A percentile compares a stretch with the other conserved stretches of the same genome.
These are phyloP conservation scores for Hemaris fuciformis DNA, from an alignment of 2,888 invertebrate genomes.

Conservation along the genomic window DNA sequence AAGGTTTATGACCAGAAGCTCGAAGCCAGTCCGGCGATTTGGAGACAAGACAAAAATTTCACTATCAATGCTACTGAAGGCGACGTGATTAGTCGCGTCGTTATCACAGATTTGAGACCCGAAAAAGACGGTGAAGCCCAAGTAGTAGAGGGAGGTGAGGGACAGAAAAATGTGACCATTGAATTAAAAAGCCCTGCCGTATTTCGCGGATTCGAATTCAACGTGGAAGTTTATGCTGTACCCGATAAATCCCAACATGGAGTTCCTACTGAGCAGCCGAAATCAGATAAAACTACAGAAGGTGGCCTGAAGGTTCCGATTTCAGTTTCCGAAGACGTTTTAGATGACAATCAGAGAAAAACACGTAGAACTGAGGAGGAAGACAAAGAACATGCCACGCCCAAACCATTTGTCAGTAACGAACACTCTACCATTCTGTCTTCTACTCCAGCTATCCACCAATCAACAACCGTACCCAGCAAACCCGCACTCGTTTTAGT, in stretches of 20 bases:
- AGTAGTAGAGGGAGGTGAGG: slow-evolving; percentile 62
- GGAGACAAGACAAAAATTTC: slow-evolving; percentile 54
- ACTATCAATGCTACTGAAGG: slow-evolving; percentile 50
- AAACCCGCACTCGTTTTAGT: background rate
- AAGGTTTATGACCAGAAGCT: slow-evolving; percentile 56
- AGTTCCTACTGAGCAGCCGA: background rate
- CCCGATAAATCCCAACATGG: slow-evolving; percentile 23
- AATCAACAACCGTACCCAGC: background rate
- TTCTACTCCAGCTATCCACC: background rate
- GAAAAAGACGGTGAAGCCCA: slow-evolving; percentile 65
- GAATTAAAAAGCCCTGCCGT: slow-evolving; percentile 67
- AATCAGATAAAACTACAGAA: slow-evolving; percentile 6
- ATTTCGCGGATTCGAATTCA: slow-evolving; percentile 63
- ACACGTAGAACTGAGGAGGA: slow-evolving; percentile 1
- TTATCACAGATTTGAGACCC: slow-evolving; percentile 57
- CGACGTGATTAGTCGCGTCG: slow-evolving; percentile 56
- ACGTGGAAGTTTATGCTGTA: slow-evolving; percentile 53
- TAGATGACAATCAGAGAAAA: background rate
- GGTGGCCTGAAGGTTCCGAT: background rate
- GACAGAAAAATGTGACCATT: slow-evolving; percentile 59
- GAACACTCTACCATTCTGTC: background rate
- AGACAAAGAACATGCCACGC: background rate
- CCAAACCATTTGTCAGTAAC: background rate
- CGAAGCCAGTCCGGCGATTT: slow-evolving; percentile 62
- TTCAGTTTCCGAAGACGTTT: background rate